phyloP scores from a whole-genome alignment of 1,140 invertebrate genomes.

The Psix sp. region DNA sequence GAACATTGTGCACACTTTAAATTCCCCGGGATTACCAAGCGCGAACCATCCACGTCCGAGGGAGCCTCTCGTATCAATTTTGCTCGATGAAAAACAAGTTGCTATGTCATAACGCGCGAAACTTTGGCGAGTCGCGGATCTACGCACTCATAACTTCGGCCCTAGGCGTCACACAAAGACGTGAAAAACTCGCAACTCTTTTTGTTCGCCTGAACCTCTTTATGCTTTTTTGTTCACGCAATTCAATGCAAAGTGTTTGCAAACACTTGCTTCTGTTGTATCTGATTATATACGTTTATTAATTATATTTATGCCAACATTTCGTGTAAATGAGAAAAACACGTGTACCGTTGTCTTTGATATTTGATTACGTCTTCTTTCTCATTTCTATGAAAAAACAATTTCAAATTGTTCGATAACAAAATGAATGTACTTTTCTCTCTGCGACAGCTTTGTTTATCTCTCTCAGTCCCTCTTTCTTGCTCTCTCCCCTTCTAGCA shows the following conservation, averaged over 20 bases:
- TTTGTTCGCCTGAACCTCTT: too few relatives aligned
- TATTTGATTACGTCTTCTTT: too few relatives aligned
- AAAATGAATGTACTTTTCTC: too few relatives aligned
- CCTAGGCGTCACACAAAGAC: conserved; percentile 9
- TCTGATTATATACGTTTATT: too few relatives aligned
- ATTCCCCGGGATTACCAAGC: conserved; percentile 27
- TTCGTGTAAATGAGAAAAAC: too few relatives aligned
- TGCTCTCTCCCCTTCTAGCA: neutral
- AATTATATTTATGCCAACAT: too few relatives aligned
- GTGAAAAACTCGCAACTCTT: conserved; percentile 8
- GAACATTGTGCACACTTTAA: conserved; percentile 18
- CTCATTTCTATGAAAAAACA: too few relatives aligned
- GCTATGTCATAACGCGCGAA: conserved; percentile 26
- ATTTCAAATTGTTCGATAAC: too few relatives aligned
- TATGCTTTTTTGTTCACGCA: too few relatives aligned
- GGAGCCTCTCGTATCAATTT: conserved; percentile 30
- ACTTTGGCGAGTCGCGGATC: conserved; percentile 7
- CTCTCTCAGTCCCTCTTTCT: neutral
- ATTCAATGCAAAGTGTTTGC: too few relatives aligned
- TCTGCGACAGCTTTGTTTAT: neutral
- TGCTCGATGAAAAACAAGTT: conserved; percentile 28
- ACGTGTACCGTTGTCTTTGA: too few relatives aligned
- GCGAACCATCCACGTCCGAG: conserved; percentile 24
- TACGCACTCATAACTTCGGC: neutral
- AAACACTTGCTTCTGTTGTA: too few relatives aligned